Percentiles rank a stretch among this genome's conserved stretches.
Conservation (phyloP, 2,797 vertebrate genomes). For the Loriculus beryllinus region DNA sequence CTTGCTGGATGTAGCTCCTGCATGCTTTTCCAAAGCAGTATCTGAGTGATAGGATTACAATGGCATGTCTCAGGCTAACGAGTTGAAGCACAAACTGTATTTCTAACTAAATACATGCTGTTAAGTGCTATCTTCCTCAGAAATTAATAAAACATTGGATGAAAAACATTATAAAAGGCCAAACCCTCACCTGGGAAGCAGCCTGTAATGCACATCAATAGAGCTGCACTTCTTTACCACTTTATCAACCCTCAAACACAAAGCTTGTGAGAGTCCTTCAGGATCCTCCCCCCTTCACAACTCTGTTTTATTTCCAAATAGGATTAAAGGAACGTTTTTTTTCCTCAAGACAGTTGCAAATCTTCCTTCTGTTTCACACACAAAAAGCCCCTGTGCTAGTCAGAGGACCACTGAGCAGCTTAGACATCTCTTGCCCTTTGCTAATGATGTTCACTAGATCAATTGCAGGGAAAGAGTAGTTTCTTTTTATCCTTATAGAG, state of each 20-base stretch:
- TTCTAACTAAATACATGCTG: background rate
- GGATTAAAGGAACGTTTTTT: background rate
- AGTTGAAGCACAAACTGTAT: background rate
- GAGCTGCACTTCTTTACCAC: background rate
- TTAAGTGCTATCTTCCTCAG: background rate
- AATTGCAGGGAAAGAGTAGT: background rate
- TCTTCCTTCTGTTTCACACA: conserved; percentile 18
- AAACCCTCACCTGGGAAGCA: background rate
- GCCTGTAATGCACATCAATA: background rate
- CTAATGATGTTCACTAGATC: conserved; percentile 50
- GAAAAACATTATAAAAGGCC: background rate
- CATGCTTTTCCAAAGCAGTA: background rate
- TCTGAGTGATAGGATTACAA: background rate
- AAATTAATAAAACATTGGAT: background rate
- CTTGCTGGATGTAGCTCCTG: background rate
- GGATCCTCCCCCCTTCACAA: background rate
- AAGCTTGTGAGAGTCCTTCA: background rate
- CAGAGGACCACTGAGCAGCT: background rate
- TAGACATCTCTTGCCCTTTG: background rate
- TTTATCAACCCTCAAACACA: background rate
- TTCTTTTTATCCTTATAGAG: background rate
- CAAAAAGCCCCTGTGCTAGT: background rate
- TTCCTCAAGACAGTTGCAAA: background rate
- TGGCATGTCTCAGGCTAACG: background rate
- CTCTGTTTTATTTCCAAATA: conserved; percentile 7